Conservation (phyloP, 2,888 invertebrate species). For the Brachylomia viminalis region DNA sequence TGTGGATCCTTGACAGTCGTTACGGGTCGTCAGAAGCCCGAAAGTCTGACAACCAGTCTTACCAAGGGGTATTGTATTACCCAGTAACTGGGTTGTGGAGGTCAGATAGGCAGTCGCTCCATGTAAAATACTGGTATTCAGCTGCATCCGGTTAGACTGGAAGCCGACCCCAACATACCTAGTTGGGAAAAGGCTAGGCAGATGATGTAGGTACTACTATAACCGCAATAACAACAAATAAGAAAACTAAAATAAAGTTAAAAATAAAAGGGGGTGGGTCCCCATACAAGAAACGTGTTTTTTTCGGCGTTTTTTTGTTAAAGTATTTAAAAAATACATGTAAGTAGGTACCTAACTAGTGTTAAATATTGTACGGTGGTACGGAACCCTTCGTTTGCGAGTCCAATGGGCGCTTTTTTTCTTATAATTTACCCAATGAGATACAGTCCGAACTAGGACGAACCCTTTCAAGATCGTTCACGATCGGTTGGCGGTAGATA, state of each 20-base stretch:
- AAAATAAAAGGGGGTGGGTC: not conserved
- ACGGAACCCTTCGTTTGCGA: not conserved
- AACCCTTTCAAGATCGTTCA: conserved; percentile 68
- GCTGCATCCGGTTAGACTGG: too few species aligned
- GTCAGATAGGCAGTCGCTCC: too few species aligned
- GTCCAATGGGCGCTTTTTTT: not conserved
- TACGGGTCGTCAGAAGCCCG: too few species aligned
- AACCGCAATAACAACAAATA: not conserved
- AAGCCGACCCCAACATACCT: too few species aligned
- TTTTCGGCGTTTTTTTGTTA: not conserved
- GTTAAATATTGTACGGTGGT: not conserved
- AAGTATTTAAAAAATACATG: not conserved
- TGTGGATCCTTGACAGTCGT: too few species aligned
- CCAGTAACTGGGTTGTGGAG: too few species aligned
- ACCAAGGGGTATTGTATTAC: too few species aligned
- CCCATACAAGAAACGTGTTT: not conserved
- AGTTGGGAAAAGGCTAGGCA: too few species aligned
- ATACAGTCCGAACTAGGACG: conserved; percentile 9
- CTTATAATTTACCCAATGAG: conserved; percentile 4
- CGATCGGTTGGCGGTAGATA: conserved; percentile 74
- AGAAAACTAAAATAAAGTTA: not conserved
- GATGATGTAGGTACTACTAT: too few species aligned
- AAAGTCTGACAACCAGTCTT: too few species aligned
- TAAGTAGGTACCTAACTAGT: too few species aligned
- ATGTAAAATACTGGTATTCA: too few species aligned